Base-by-base conservation (phyloP, 1,140 invertebrate species). In the Phymorhynchus buccinoides region DNA sequence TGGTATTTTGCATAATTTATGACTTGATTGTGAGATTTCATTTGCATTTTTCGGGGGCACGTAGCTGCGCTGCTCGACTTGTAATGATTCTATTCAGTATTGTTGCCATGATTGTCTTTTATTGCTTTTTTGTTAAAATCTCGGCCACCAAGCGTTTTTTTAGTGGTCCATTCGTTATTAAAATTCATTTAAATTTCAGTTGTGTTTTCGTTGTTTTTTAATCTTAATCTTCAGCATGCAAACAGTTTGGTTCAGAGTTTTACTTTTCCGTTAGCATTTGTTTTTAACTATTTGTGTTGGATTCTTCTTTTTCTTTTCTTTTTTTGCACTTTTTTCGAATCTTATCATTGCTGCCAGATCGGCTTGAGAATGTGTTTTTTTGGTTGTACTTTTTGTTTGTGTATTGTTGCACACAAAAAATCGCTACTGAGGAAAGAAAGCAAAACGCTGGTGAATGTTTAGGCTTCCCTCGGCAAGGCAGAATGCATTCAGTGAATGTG, bases 1-100 rank as follows among this genome's bases (percentile, higher is more conserved):
- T 85, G 62, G 68, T 85, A 80, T 84, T n/a, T 80, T 32, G 84
- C 84, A 82, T 85, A 85, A 85, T 85, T 85, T 85, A 85, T 77
- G 68, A 83, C n/a, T 71, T 83, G 81, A 83, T 71, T 83, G 66
- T 73, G 81, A 41, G 66, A 83, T 27, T 68, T 83, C 56, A 56
- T 75, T 82, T 84, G 37, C 75, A 80, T 85, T 71, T 80, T 80
- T 83, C 62, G 62, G 83, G 79, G 82, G 84, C 84, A 85, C 84
- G 84, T 85, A 85, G 84, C 80, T 16, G 80, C 66, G 80, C 52
- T 66, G 84, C 84, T 85, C 84, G 83, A 81, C n/a, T 80, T 81
- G 82, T 48, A 82, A 82, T 82, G 56, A 62, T 82, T 83, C 42
- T 83, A 83, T 85, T 85, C 84, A 85, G 84, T 85, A 85, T 85